These are phyloP conservation scores for Pycnonotus jocosus DNA, from an alignment of 2,113 vertebrate species.

Conservation along the genomic window DNA sequence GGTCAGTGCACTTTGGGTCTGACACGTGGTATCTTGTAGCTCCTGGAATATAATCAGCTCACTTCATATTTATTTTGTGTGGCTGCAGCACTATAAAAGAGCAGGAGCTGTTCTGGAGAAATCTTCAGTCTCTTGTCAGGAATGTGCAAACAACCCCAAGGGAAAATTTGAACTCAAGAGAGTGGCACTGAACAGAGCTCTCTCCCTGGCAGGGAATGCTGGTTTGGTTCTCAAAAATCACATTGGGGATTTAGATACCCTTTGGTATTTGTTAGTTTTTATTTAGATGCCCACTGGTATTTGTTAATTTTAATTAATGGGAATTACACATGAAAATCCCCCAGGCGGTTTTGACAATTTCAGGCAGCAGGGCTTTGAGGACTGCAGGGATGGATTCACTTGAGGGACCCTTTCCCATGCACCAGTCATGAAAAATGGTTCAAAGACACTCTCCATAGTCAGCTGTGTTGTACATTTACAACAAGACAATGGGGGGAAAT, in stretches of 20 bases:
- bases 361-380: neutral
- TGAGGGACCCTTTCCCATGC: neutral
- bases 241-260: neutral
- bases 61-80: constrained; percentile 40
- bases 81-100: neutral
- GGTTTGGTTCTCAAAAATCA: neutral
- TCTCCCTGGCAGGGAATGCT: neutral
- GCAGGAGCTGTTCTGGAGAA: neutral
- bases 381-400: neutral
- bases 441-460: neutral
- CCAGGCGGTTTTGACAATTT: neutral
- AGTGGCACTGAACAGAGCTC: neutral
- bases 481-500: accelerated
- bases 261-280: neutral
- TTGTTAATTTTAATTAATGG: neutral
- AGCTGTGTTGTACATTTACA: accelerated
- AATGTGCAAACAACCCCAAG: neutral
- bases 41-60: constrained; percentile 37
- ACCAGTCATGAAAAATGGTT: neutral
- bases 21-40: neutral
- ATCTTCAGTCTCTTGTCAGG: neutral
- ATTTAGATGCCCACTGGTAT: neutral
- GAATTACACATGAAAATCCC: neutral
- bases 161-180: constrained; percentile 1
- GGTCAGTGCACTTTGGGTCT: constrained; percentile 49